A percentile compares a stretch with the other conserved stretches of the same genome.
Conservation (phyloP, 2,888 invertebrate species). For the Drosophila rubida region DNA sequence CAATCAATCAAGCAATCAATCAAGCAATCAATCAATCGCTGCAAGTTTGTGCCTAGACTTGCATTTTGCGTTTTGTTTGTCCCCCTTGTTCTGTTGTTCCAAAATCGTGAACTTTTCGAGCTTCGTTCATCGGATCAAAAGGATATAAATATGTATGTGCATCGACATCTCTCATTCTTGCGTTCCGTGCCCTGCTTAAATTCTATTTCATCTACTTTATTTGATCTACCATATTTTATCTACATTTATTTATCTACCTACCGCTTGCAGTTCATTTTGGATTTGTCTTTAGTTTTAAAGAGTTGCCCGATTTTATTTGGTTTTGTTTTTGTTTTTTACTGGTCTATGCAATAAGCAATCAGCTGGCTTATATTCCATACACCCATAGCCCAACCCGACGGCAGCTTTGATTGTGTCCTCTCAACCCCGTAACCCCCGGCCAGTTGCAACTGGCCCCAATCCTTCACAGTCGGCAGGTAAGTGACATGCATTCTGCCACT, state of each 20-base stretch:
- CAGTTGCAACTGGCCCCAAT: slow-evolving; percentile 29
- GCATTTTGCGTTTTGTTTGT: slow-evolving; percentile 18
- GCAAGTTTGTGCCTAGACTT: slow-evolving; percentile 2
- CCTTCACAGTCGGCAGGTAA: slow-evolving; percentile 52
- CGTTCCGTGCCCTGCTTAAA: too few relatives aligned
- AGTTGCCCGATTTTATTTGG: background rate
- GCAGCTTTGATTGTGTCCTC: background rate
- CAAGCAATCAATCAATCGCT: slow-evolving; percentile 3
- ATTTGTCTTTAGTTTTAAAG: slow-evolving; percentile 35
- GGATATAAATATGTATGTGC: background rate
- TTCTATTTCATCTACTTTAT: background rate
- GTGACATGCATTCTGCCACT: slow-evolving; percentile 57
- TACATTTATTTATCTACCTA: too few relatives aligned
- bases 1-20: slow-evolving; percentile 16
- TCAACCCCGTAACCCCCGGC: background rate
- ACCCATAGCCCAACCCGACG: background rate
- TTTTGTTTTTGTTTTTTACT: background rate
- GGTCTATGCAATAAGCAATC: slow-evolving; percentile 1
- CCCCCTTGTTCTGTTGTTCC: slow-evolving; percentile 13
- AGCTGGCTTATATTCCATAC: background rate
- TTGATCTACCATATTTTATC: background rate
- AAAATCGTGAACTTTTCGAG: slow-evolving; percentile 36
- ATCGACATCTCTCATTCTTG: too few relatives aligned
- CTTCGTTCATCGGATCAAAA: slow-evolving; percentile 16
- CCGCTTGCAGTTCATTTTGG: slow-evolving; percentile 38